Percentiles rank a stretch among this genome's conserved stretches.
phyloP scores from a whole-genome alignment of 2,888 invertebrate genomes.

The Tetheella fluctuosa region DNA sequence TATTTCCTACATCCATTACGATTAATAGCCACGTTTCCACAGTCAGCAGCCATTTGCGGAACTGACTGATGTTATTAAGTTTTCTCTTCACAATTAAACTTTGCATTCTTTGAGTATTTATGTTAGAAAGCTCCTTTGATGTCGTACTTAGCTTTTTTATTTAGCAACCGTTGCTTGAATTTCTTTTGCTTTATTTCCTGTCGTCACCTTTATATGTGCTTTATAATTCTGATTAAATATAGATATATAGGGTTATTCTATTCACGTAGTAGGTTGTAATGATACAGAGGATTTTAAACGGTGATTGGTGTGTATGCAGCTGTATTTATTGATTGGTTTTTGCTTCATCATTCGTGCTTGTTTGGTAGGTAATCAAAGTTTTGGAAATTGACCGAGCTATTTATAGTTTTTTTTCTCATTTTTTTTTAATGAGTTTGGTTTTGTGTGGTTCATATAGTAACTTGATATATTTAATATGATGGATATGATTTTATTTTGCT shows the following conservation, averaged over 20 bases:
- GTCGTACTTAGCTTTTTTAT: constrained; percentile 16
- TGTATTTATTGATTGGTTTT: too few relatives aligned
- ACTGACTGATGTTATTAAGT: constrained; percentile 58
- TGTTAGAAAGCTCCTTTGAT: constrained; percentile 43
- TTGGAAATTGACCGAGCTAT: too few relatives aligned
- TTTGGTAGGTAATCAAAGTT: too few relatives aligned
- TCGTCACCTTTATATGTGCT: background rate
- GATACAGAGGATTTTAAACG: too few relatives aligned
- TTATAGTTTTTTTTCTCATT: too few relatives aligned
- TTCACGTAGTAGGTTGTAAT: background rate
- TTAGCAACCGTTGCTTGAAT: background rate
- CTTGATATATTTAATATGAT: too few relatives aligned
- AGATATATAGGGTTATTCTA: background rate
- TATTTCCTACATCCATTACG: constrained; percentile 6
- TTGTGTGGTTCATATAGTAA: too few relatives aligned
- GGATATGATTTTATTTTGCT: too few relatives aligned
- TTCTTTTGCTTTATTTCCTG: constrained; percentile 1
- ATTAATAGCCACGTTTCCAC: constrained; percentile 38
- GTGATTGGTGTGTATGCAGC: too few relatives aligned
- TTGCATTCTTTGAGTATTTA: constrained; percentile 49
- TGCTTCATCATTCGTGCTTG: too few relatives aligned
- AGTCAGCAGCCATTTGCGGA: constrained; percentile 52
- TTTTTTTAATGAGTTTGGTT: too few relatives aligned
- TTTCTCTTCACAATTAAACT: constrained; percentile 67
- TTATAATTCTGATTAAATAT: background rate